Conservation (phyloP, 2,888 invertebrate genomes). For the Deilephila elpenor region DNA sequence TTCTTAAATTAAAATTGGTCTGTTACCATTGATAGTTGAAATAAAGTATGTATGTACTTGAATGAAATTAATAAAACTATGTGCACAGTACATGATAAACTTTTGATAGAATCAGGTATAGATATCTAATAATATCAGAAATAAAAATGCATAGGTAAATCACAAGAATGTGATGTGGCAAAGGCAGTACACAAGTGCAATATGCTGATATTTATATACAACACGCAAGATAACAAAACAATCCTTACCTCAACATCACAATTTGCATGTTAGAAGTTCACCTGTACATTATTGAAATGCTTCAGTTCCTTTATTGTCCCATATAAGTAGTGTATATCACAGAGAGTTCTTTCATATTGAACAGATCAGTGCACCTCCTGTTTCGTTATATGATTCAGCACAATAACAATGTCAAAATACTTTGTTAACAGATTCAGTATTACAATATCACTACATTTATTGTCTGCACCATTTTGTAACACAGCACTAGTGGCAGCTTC, state of each 20-base stretch:
- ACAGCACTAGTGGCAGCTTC: not conserved
- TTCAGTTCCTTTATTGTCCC: not conserved
- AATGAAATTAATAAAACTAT: too few relatives aligned
- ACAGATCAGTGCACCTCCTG: not conserved
- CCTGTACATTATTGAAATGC: not conserved
- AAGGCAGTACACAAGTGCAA: too few relatives aligned
- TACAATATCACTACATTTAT: not conserved
- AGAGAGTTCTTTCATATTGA: not conserved
- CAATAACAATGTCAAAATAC: not conserved
- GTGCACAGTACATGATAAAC: too few relatives aligned
- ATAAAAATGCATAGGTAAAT: too few relatives aligned
- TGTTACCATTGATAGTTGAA: too few relatives aligned
- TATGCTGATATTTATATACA: too few relatives aligned
- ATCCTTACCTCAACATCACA: slow-evolving; percentile 1
- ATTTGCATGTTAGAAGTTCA: not conserved
- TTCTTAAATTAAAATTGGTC: too few relatives aligned
- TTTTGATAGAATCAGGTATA: too few relatives aligned
- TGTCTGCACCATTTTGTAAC: not conserved
- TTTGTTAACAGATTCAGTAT: not conserved
- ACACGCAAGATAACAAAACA: not conserved
- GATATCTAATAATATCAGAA: too few relatives aligned
- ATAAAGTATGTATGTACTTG: too few relatives aligned
- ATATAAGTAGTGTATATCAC: slow-evolving; percentile 1
- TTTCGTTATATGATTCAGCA: not conserved
- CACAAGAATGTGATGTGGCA: too few relatives aligned